phyloP scores from a whole-genome alignment of 2,113 vertebrate species.

The Ctenomys sociabilis region DNA sequence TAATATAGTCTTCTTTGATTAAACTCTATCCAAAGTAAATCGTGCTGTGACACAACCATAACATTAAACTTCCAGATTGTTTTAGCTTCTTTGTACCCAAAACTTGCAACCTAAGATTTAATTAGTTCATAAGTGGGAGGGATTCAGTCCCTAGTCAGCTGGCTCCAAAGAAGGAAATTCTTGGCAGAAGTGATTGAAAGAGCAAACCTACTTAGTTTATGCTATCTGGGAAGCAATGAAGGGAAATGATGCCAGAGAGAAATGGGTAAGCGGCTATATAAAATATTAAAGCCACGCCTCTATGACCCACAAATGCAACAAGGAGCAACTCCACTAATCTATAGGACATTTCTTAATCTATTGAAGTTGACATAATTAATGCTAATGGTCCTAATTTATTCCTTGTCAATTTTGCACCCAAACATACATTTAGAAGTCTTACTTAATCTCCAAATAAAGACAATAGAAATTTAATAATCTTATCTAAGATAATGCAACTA shows the following conservation, averaged over 20 bases:
- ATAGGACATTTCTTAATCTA: background rate
- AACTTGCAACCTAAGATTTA: background rate
- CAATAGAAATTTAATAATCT: background rate
- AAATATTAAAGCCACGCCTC: too few species aligned
- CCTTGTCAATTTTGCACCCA: background rate
- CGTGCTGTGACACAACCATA: background rate
- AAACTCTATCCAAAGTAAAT: background rate
- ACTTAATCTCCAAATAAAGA: background rate
- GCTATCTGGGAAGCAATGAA: background rate
- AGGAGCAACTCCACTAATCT: background rate
- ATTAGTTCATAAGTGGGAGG: background rate
- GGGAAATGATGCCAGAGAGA: background rate
- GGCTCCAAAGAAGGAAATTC: background rate
- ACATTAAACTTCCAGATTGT: slow-evolving; percentile 5
- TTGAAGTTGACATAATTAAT: background rate
- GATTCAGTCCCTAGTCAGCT: background rate
- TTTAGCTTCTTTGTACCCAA: background rate
- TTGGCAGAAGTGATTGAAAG: background rate
- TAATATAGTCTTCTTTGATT: background rate
- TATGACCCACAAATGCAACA: background rate
- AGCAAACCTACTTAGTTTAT: background rate
- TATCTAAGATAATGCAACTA: background rate
- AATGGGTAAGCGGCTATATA: background rate
- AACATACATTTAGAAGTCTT: background rate
- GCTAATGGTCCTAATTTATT: background rate